Conservation (phyloP, 2,888 invertebrate genomes). For the Zaprionus bogoriensis region DNA sequence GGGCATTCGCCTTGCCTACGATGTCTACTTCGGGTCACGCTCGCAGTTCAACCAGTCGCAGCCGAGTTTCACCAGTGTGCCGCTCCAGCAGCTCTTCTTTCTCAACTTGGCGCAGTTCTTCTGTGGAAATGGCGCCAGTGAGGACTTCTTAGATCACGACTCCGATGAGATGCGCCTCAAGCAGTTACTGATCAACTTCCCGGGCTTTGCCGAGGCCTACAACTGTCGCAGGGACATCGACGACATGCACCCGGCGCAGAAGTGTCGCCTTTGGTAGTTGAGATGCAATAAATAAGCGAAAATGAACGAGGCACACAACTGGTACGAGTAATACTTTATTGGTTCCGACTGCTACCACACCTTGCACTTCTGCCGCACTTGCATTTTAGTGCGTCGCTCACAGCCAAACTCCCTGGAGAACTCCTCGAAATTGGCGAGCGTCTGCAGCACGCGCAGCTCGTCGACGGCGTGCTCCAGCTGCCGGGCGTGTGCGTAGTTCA, state of each 20-base stretch:
- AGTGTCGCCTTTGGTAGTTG: conserved; percentile 71
- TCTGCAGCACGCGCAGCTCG: conserved; percentile 78
- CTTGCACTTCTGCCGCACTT: conserved; percentile 71
- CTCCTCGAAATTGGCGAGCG: conserved; percentile 79
- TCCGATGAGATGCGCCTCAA: conserved; percentile 67
- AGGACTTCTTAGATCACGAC: conserved; percentile 65
- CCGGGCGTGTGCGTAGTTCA: conserved; percentile 49
- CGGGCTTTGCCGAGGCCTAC: conserved; percentile 61
- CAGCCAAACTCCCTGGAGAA: conserved; percentile 77
- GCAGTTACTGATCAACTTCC: conserved; percentile 63
- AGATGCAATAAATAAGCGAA: background rate
- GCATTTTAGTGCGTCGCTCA: conserved; percentile 75
- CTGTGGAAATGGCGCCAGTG: conserved; percentile 51
- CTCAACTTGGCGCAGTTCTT: conserved; percentile 78
- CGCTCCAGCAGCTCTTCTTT: conserved; percentile 66
- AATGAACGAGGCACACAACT: background rate
- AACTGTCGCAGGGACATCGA: conserved; percentile 47
- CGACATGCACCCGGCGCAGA: conserved; percentile 62
- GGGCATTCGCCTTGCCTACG: conserved; percentile 69
- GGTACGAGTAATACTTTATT: background rate
- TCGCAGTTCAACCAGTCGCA: conserved; percentile 14
- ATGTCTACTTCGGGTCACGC: conserved; percentile 45
- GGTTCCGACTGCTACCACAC: conserved; percentile 64
- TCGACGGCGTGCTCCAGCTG: conserved; percentile 76
- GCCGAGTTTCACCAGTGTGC: conserved; percentile 33